phyloP scores from a whole-genome alignment of 2,888 invertebrate species.

The Drymonia ruficornis region DNA sequence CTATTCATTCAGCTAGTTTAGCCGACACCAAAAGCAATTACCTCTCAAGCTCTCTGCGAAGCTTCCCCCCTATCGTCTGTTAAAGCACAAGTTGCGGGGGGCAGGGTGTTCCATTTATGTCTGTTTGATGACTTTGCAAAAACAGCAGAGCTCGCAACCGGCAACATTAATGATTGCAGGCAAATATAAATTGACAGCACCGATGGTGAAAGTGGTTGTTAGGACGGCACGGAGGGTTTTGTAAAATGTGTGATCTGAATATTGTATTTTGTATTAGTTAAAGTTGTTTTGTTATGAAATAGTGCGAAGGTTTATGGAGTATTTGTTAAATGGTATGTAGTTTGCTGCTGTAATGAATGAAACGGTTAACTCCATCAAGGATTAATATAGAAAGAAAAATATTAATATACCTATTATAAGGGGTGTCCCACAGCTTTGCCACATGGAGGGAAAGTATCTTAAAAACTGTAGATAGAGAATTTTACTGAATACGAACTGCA shows the following conservation, averaged over 20 bases:
- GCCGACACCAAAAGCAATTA: constrained; percentile 45
- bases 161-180: constrained; percentile 72
- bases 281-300: constrained; percentile 43
- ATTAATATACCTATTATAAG: too few species aligned
- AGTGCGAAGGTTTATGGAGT: constrained; percentile 43
- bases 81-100: constrained; percentile 26
- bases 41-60: constrained; percentile 30
- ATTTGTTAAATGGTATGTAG: too few species aligned
- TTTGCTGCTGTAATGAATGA: too few species aligned
- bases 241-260: constrained; percentile 74
- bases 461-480: too few species aligned
- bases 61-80: constrained; percentile 39
- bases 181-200: constrained; percentile 81
- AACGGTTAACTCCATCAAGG: too few species aligned
- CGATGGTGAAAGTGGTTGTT: constrained; percentile 76
- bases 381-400: too few species aligned
- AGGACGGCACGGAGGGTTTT: constrained; percentile 64
- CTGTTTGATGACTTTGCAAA: constrained; percentile 38
- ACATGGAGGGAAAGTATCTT: too few species aligned
- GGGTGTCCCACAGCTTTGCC: too few species aligned
- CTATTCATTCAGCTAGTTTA: constrained; percentile 76
- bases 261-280: constrained; percentile 54
- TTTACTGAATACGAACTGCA: too few species aligned
- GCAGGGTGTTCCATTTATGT: constrained; percentile 33
- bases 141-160: constrained; percentile 56